Evolutionary conservation across 2,888 invertebrate genomes (phyloP).

Genomic region (Torymus aiolomorphi): DNA sequence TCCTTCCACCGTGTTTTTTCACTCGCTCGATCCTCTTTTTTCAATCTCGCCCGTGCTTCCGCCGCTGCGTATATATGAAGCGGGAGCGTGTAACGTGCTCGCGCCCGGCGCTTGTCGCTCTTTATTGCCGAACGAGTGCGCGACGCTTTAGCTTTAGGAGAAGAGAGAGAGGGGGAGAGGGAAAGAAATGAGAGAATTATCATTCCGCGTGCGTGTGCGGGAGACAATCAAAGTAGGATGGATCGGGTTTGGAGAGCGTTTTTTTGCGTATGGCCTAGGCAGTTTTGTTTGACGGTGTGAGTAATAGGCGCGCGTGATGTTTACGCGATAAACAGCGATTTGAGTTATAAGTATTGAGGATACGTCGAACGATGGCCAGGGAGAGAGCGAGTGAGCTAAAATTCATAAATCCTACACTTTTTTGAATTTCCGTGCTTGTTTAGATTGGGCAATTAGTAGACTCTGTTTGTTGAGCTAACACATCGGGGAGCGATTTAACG

Average conservation of each 20-base stretch:
- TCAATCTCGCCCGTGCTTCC: constrained; percentile 53
- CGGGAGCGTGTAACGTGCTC: neutral
- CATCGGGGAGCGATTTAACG: constrained; percentile 54
- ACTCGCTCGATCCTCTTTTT: constrained; percentile 45
- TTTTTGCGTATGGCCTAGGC: too few species aligned
- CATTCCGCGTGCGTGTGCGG: constrained; percentile 12
- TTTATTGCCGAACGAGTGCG: constrained; percentile 38
- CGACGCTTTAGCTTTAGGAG: neutral
- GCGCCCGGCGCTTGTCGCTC: neutral
- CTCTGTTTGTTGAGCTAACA: neutral
- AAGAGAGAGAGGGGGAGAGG: neutral
- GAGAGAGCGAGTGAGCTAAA: too few species aligned
- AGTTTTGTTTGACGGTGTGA: too few species aligned
- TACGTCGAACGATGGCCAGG: too few species aligned
- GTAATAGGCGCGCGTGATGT: too few species aligned
- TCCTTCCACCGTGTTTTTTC: neutral
- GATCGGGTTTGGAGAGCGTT: too few species aligned
- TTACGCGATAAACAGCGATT: too few species aligned
- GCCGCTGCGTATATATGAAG: neutral
- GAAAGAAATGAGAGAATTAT: constrained; percentile 30
- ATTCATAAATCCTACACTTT: too few species aligned
- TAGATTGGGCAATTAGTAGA: constrained; percentile 9
- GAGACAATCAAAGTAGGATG: constrained; percentile 32
- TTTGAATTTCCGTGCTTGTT: neutral
- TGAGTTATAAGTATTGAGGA: too few species aligned